Base-by-base conservation (phyloP, 2,113 vertebrate species). In the Colossoma macropomum region DNA sequence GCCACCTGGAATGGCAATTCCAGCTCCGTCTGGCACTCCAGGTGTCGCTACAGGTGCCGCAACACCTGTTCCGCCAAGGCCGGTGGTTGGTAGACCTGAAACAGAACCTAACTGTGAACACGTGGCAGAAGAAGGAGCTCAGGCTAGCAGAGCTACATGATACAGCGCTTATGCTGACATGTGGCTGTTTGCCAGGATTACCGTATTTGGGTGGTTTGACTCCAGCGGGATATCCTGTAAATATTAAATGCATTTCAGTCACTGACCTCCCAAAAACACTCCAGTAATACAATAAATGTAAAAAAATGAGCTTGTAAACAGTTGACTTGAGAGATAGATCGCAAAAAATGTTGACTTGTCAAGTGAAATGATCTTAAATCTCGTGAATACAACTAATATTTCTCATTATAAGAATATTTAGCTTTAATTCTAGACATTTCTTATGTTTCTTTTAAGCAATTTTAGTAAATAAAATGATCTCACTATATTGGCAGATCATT, bases 41-140 rank as follows among this genome's bases (percentile, higher is more conserved):
- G 90, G 90, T 75, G 93, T 93, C 0, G 82, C 92, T 56, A 80
- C 88, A 41, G 92, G 91, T 5, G 60, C 81, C 0, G 3, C 48
- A 41, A 94, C 85, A 69, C 93, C 92, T 27, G 56, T 69, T 50
- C 93, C 92, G 50, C 85, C 82, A 32, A 89, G 17, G 23, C 83
- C 89, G 59, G 85, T 70, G 0, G 77, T 66, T 60, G 70, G 68
- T 19, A 87, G 12, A 79, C 48, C 81, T 83, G 41, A 68, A 28
- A 34, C 7, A 63, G 38, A 32, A 50, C 19, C 12, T 32, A 3
- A 62, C 2, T 60, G 25, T 60, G 19, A n/a, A 17, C 0, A 71
- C 13, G 30, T 0, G 2, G 5, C 16, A 21, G 8, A n/a, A 78
- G 12, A 54, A 38, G 50, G 28, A n/a, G 16, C 34, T 48, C 32